Percentiles rank a stretch among this genome's conserved stretches.
Conservation (phyloP, 2,113 vertebrate species). For the Motacilla alba region DNA sequence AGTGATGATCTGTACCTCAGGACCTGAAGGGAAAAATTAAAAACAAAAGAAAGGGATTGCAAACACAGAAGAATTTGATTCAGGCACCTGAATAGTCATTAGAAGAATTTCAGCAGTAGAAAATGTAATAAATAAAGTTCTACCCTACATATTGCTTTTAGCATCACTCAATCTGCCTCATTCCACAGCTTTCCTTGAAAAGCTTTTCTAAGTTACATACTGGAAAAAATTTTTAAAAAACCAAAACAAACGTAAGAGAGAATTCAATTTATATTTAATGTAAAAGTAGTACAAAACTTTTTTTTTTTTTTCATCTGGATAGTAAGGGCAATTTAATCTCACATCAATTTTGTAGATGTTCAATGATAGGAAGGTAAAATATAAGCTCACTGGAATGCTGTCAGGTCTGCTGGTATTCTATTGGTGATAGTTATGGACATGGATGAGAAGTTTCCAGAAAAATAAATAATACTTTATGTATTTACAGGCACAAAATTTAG, state of each 20-base stretch:
- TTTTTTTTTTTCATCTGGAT: neutral
- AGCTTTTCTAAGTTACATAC: neutral
- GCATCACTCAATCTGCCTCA: neutral
- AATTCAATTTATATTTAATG: neutral
- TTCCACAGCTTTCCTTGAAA: neutral
- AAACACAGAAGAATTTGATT: neutral
- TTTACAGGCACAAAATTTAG: neutral
- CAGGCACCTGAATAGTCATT: neutral
- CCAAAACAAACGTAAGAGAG: neutral
- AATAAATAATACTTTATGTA: neutral
- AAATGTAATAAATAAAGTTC: neutral
- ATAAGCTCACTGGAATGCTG: neutral
- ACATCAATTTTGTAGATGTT: neutral
- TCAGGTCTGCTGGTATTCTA: neutral
- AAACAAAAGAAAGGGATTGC: neutral
- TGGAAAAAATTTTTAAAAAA: neutral
- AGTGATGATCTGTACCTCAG: neutral
- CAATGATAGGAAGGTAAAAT: neutral
- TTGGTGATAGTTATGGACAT: neutral
- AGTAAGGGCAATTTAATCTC: neutral
- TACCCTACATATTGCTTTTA: neutral
- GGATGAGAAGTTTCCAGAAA: neutral
- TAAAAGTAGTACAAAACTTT: neutral
- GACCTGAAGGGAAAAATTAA: neutral
- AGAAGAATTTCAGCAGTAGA: neutral